Evolutionary conservation across 2,888 invertebrate genomes (phyloP), one percentile per base, ranked within the genome.

Genomic region (Tillus elongatus): DNA sequence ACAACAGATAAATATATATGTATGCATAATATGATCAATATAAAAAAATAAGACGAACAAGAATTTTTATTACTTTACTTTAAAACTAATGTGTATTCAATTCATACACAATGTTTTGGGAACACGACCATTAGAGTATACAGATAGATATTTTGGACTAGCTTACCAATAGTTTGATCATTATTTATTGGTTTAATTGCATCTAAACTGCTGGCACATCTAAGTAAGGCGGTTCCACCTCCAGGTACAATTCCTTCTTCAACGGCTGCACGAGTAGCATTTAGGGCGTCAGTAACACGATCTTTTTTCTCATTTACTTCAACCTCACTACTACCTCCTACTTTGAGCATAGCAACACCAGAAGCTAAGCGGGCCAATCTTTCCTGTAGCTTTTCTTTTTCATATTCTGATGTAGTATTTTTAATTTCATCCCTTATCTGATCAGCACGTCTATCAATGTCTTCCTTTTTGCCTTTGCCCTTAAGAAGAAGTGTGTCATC

Each of bases 231-330:
- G 36, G 67, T 66, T 36, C 70, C 71, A 44, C 70, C 71, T 16
- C 70, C 70, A 30, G 70, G 61, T 11, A 71, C 69, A 40, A 71
- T 67, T 34, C 70, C 70, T 53, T 70, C 70, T 51, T 69, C 70
- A 30, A 71, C 64, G 33, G 70, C 70, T 24, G 70, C 70, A 28
- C 67, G 53, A 1, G 70, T 71, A 1, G 70, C 69, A 48, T 67
- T 63, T 40, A 71, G 49, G 2, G 70, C 70, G 50, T 70, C 70
- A 39, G 66, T 68, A 3, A 70, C 68, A 19, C 70, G 56, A 41
- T 67, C 67, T 49, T 70, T 70, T 47, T 67, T 67, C 47, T 70
- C 70, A 44, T 68, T 69, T 11, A 71, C 62, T 51, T 71, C 70
- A 9, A 68, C 66, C 51, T 70, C 70, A 44, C 67, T 68, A 44